Evolutionary conservation across 2,113 vertebrate genomes (phyloP).

Genomic region (Aramus guarauna): DNA sequence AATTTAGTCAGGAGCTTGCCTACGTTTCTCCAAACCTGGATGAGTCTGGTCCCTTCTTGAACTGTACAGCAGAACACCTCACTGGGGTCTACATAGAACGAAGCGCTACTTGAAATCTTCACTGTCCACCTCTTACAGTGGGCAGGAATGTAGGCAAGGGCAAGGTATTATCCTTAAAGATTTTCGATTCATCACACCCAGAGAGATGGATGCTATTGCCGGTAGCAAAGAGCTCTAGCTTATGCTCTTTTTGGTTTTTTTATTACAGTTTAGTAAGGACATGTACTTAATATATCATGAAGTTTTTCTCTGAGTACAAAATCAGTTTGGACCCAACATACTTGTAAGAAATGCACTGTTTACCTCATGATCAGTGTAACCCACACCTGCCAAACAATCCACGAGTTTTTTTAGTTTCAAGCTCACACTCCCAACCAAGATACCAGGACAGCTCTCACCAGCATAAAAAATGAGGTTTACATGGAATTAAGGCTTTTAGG

Average conservation of each 20-base stretch:
- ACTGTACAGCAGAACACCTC: neutral
- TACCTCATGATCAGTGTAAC: neutral
- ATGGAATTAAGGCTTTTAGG: neutral
- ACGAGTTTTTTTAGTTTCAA: neutral
- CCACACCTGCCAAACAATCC: neutral
- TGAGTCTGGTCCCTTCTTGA: neutral
- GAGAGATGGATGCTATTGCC: neutral
- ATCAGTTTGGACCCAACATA: neutral
- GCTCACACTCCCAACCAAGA: neutral
- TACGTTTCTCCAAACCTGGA: neutral
- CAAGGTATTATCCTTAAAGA: neutral
- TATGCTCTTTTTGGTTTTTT: neutral
- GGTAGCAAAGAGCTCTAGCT: neutral
- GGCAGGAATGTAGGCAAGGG: neutral
- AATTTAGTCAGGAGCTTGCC: neutral
- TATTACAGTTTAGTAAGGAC: neutral
- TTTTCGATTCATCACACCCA: neutral
- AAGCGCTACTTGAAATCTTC: neutral
- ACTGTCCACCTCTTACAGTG: neutral
- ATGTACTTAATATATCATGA: neutral
- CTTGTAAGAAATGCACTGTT: neutral
- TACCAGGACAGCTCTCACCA: neutral
- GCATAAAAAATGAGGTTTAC: neutral
- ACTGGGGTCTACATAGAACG: rapidly evolving
- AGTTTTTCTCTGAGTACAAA: neutral